Evolutionary conservation across 2,797 vertebrate genomes (phyloP).

Genomic region (Cynodonichthys magdalenae): DNA sequence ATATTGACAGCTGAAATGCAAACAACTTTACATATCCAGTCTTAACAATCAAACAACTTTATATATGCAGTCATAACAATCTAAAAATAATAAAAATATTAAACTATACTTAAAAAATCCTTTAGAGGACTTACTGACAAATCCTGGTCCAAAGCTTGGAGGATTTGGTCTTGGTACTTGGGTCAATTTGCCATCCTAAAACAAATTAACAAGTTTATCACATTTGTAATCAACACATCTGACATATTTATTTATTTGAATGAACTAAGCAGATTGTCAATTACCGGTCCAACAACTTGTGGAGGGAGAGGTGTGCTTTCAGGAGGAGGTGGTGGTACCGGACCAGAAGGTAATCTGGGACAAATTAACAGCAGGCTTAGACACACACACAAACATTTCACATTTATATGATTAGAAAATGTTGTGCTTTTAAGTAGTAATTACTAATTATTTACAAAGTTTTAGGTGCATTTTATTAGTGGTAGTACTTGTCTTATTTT

Average conservation of each 20-base stretch:
- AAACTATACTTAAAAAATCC: conserved; percentile 13
- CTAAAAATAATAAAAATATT: conserved; percentile 19
- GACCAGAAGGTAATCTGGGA: conserved; percentile 87
- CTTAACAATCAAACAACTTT: conserved; percentile 48
- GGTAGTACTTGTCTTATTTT: neutral
- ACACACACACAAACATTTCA: neutral
- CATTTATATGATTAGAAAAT: neutral
- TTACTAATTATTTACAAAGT: neutral
- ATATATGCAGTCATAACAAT: conserved; percentile 43
- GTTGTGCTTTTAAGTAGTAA: neutral
- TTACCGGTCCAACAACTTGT: conserved; percentile 89
- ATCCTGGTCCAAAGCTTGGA: conserved; percentile 95
- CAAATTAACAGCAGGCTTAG: conserved; percentile 11
- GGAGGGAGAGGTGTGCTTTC: conserved; percentile 86
- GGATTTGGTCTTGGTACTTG: conserved; percentile 94
- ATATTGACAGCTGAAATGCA: conserved; percentile 50
- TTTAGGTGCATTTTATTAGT: neutral
- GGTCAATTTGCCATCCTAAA: conserved; percentile 91
- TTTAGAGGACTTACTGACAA: conserved; percentile 92
- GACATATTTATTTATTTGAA: conserved; percentile 9
- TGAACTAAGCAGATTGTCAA: conserved; percentile 1
- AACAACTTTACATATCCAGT: conserved; percentile 47
- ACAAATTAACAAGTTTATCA: conserved; percentile 20
- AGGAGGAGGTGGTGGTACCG: conserved; percentile 78
- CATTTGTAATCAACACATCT: neutral